phyloP scores from a whole-genome alignment of 1,140 invertebrate genomes.

The Bombus waltoni region DNA sequence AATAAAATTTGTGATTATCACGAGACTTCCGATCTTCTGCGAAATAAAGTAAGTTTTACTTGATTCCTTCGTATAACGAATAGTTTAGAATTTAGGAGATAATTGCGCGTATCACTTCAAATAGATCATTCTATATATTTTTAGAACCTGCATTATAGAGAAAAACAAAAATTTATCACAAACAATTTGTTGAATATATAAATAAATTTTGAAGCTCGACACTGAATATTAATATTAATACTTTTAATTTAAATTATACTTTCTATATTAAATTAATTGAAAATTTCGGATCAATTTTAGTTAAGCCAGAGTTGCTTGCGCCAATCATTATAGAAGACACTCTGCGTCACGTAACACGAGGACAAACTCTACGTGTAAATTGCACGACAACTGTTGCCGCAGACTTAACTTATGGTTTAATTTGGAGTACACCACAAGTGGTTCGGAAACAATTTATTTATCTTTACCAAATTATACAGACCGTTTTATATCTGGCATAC shows the following conservation, averaged over 20 bases:
- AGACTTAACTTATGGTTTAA: slow-evolving; percentile 54
- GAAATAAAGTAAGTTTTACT: too few relatives aligned
- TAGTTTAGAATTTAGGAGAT: too few relatives aligned
- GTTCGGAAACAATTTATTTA: slow-evolving; percentile 38
- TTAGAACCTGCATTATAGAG: too few relatives aligned
- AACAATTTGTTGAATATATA: too few relatives aligned
- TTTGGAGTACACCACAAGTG: slow-evolving; percentile 66
- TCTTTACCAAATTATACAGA: not conserved
- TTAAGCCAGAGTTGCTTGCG: slow-evolving; percentile 40
- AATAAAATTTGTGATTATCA: too few relatives aligned
- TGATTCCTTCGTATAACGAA: too few relatives aligned
- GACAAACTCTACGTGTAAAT: slow-evolving; percentile 68
- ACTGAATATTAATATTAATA: not conserved
- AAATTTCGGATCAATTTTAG: slow-evolving; percentile 28
- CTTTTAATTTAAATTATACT: not conserved
- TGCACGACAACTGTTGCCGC: slow-evolving; percentile 59
- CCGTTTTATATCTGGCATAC: not conserved
- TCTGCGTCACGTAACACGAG: slow-evolving; percentile 67
- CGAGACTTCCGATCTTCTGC: too few relatives aligned
- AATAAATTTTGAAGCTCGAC: not conserved
- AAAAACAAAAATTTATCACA: too few relatives aligned
- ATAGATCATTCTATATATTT: too few relatives aligned
- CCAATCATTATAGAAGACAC: slow-evolving; percentile 65
- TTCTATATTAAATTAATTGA: not conserved
- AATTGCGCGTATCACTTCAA: too few relatives aligned